Evolutionary conservation across 2,888 invertebrate genomes (phyloP).

Genomic region (Polia nebulosa): DNA sequence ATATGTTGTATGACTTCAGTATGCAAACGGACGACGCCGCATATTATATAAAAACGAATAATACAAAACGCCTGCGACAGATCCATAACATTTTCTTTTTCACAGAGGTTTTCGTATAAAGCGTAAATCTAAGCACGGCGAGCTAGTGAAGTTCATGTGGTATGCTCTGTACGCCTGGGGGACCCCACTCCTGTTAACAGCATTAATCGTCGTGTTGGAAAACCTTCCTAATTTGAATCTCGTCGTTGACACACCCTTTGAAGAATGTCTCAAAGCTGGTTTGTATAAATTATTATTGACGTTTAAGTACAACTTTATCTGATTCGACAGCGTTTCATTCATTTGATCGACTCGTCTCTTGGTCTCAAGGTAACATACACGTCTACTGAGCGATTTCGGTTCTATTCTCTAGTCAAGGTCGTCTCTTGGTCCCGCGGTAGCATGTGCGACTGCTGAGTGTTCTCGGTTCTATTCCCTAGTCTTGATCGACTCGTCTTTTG

Average conservation of each 20-base stretch:
- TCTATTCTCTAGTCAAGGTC: too few species aligned
- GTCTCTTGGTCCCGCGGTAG: too few species aligned
- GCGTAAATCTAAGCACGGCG: conserved; percentile 49
- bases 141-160: conserved; percentile 64
- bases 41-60: too few species aligned
- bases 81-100: neutral
- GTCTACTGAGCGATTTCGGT: neutral
- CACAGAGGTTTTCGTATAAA: conserved; percentile 19
- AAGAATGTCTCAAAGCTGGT: conserved; percentile 54
- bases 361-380: neutral
- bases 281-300: conserved; percentile 18
- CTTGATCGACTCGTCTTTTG: too few species aligned
- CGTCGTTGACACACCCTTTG: conserved; percentile 54
- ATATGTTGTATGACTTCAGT: too few species aligned
- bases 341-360: neutral
- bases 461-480: too few species aligned
- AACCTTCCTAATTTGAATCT: neutral
- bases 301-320: neutral
- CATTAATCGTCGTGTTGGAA: conserved; percentile 1
- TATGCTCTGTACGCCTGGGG: conserved; percentile 72
- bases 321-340: neutral
- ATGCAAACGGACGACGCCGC: neutral
- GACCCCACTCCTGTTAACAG: conserved; percentile 45
- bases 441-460: too few species aligned
- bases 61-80: neutral